Evolutionary conservation across 1,140 invertebrate genomes (phyloP), one percentile per base, ranked within the genome.

Genomic region (Eulimnadia texana): DNA sequence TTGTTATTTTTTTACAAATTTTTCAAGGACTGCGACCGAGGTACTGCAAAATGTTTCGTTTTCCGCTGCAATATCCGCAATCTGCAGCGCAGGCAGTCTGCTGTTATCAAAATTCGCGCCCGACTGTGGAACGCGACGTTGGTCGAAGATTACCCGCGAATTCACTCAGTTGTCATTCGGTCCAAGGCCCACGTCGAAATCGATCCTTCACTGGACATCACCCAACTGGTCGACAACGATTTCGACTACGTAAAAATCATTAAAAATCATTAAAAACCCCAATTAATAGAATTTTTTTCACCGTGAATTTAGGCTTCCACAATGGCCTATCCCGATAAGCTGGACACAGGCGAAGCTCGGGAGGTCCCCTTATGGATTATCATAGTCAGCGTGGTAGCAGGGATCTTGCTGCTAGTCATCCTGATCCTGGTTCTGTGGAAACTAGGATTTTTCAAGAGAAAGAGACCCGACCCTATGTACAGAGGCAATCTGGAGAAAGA

Each of bases 121-220:
- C 80, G 33, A 54, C 75, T 96, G 9, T 95, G 91, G 91, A 94
- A 93, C 76, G 82, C 85, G 1, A 94, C 91, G 0, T 74, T 96
- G 13, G 83, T 90, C 1, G 84, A 89, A 70, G 86, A 93, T 71
- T 93, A 91, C 73, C 83, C 86, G 0, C 78, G 82, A 51, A 86
- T 91, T n/a, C 84, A 90, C 70, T 78, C 81, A 50, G 89, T 94
- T 0, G 79, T 80, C 66, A 90, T 93, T 56, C 79, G 81, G 28
- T 93, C 90, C 0, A 78, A 77, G 55, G 90, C 87, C 0, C 77
- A 76, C 64, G 82, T 93, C 28, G 71, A 80, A 64, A 81, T 93
- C 64, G 82, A 84, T 13, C 71, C 77, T 0, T 78, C 82, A 62
- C 78, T 82, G 60, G 80, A 84, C 24, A 84, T 93, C 56, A 80